Base-by-base conservation (phyloP, 2,797 vertebrate genomes). In the Ptychadena robeensis region DNA sequence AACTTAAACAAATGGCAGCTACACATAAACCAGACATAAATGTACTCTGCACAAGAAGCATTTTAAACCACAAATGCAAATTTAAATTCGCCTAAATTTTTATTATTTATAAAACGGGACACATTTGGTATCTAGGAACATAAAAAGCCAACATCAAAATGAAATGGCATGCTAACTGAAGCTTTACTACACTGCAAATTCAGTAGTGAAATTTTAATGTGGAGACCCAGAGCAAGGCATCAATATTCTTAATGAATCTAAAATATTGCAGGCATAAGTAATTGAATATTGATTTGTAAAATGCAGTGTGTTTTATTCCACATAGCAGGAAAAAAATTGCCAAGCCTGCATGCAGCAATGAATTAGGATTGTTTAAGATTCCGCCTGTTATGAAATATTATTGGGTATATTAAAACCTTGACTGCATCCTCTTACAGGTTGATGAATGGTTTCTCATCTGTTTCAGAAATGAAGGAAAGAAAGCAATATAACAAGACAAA, bases 191-290 rank as follows among this genome's bases (percentile, higher is more conserved):
- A 35, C 63, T 70, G 67, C 77, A 80, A 80, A 70, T 85, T 44
- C 66, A 44, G 37, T 73, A 80, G 71, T 75, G 82, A 80, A 79
- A 72, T 38, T 72, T 65, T 78, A 83, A 75, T 85, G 77, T 71
- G 25, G 4, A 71, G 65, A 75, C 64, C 71, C 22, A 31, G 64
- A 75, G 82, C 48, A 75, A 69, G 48, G 28, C 82, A 85, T 85
- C 77, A 85, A 85, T 85, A 85, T 80, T 75, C 77, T 71, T 85
- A 85, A 85, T 85, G 80, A 85, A 85, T 80, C 48, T 80, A 69
- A 75, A 80, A 85, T 85, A 80, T 85, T 75, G 72, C 71, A 85
- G 74, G 44, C 82, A 80, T 80, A 80, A 85, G 82, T 85, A 85
- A 85, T 80, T 85, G 65, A 80, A 80, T 85, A 85, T 85, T 75